These are phyloP conservation scores for Nyctibius grandis DNA, from an alignment of 2,797 vertebrate species.

Conservation along the genomic window DNA sequence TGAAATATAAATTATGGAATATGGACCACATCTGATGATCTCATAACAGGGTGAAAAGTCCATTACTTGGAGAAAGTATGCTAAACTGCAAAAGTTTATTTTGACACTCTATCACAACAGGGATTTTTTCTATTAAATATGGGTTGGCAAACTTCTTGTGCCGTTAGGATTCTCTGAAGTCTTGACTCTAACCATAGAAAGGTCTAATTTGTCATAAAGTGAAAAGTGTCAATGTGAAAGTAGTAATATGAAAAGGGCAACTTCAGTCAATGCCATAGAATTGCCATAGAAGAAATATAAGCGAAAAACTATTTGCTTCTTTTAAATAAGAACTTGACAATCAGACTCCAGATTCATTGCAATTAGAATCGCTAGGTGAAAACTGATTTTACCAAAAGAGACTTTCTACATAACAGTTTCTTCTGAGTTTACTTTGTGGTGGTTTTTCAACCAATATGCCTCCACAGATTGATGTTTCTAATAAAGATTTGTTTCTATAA, in stretches of 20 bases:
- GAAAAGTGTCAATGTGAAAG: background rate
- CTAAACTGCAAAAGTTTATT: background rate
- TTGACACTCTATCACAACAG: background rate
- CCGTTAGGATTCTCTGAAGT: background rate
- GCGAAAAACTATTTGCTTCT: background rate
- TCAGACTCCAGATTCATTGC: background rate
- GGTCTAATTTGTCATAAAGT: background rate
- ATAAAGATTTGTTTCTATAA: background rate
- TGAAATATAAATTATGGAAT: slow-evolving; percentile 16
- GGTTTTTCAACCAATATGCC: background rate
- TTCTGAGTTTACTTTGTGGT: background rate
- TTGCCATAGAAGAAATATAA: background rate
- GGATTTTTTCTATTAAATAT: background rate
- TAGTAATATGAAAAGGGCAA: background rate
- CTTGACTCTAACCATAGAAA: background rate
- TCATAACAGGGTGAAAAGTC: background rate
- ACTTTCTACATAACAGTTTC: background rate
- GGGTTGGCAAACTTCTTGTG: background rate
- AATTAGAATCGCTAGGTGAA: background rate
- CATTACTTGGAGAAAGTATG: background rate
- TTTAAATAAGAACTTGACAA: background rate
- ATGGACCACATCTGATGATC: background rate
- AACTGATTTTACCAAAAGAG: background rate
- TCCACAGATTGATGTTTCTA: background rate
- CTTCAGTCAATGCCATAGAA: background rate